Evolutionary conservation across 2,797 vertebrate species (phyloP), one percentile per base, ranked within the genome.

Genomic region (Pseudochirops cupreus): DNA sequence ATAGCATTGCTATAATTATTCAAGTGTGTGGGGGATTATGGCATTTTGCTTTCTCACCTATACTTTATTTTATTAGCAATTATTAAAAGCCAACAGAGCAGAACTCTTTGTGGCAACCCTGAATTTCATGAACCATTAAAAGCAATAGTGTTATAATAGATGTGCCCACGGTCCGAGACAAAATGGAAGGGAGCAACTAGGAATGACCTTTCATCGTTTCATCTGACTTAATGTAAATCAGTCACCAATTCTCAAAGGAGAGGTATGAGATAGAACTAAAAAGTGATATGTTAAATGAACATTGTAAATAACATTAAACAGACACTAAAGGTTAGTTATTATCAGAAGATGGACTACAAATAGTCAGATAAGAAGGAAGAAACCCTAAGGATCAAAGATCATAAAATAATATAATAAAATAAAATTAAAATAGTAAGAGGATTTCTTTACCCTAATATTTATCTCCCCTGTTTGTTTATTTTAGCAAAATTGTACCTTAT

Each of bases 221-320:
- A 67, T 91, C 91, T 93, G 1, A 95, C 90, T 97, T 91, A 56
- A 98, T 97, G 56, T 95, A 46, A 93, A 96, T 96, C 54, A 96
- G 91, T 5, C 0, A 58, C 92, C 91, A 95, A n/a, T 91, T 97
- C 29, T 91, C 95, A 93, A 33, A 96, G 59, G 95, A 82, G 53
- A 97, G 89, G 21, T 18, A 89, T 57, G 95, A 93, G 50, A 91
- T 90, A 6, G 10, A 54, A 95, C 91, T 74, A 39, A 91, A 14
- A 12, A 50, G 89, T 93, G 1, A 24, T 91, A 29, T 92, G 21
- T 6, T n/a, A 92, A 96, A 74, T 92, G 33, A 39, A 11, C 90
- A 93, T 57, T 56, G 74, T n/a, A 93, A 29, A 39, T 31, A 91
- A 31, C 46, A 53, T 1, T 50, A 33, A 39, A n/a, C 91, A 91